These are phyloP conservation scores for Chaenocephalus aceratus DNA, from an alignment of 2,113 vertebrate genomes.

Conservation along the genomic window DNA sequence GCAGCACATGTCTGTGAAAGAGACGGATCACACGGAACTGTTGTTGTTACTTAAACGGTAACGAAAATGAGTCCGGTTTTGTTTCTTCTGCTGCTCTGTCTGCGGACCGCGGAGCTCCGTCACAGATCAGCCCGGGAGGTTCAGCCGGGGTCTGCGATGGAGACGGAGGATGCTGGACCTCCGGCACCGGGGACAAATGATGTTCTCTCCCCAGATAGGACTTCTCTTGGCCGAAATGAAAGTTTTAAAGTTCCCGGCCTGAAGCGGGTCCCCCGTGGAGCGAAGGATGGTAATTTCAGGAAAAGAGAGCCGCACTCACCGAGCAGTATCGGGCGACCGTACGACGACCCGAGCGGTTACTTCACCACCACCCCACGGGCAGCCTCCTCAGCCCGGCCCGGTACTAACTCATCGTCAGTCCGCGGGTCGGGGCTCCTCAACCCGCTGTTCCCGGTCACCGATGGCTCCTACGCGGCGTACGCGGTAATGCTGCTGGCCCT, in stretches of 20 bases:
- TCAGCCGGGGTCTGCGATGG: not conserved
- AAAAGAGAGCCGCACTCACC: conserved; percentile 73
- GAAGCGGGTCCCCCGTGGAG: conserved; percentile 78
- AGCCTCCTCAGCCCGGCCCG: conserved; percentile 38
- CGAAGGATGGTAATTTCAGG: conserved; percentile 65
- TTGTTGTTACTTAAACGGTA: not conserved
- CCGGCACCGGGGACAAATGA: not conserved
- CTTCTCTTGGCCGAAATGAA: not conserved
- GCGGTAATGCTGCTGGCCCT: conserved; percentile 91
- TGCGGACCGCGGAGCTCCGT: conserved; percentile 58
- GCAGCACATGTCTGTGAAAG: conserved; percentile 35
- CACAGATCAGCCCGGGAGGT: not conserved
- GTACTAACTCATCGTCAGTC: conserved; percentile 42
- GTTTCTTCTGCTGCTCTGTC: conserved; percentile 55
- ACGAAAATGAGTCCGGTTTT: conserved; percentile 49
- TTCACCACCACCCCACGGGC: conserved; percentile 80
- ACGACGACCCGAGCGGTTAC: conserved; percentile 73
- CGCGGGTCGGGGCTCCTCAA: conserved; percentile 80
- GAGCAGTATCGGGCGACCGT: conserved; percentile 69
- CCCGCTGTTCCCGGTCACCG: conserved; percentile 88
- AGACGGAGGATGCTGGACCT: conserved; percentile 12
- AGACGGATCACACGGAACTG: not conserved
- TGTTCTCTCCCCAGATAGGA: not conserved
- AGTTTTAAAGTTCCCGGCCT: not conserved
- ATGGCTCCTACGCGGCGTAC: conserved; percentile 90